A percentile compares a stretch with the other conserved stretches of the same genome.
Evolutionary conservation across 30 jellyfish, hydroid and myxozoan species (phyloP).

Genomic region (Mastigias papua): DNA sequence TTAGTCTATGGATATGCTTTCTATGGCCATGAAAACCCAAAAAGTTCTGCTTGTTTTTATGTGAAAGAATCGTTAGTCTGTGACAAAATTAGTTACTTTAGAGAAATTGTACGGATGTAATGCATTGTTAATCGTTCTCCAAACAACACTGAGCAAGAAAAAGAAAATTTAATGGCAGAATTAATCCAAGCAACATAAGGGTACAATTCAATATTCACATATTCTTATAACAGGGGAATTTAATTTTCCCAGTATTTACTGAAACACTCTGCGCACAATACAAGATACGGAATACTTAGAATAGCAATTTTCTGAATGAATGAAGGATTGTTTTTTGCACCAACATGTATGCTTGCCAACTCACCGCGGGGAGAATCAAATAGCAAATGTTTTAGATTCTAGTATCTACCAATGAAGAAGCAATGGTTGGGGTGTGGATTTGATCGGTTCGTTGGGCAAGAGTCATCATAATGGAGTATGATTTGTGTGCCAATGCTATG

Average conservation of each 20-base stretch:
- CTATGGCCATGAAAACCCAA: neutral
- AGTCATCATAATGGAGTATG: slow-evolving; percentile 44
- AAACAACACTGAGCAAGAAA: slow-evolving; percentile 30
- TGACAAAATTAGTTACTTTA: neutral
- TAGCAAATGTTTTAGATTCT: slow-evolving; percentile 20
- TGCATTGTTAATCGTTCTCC: slow-evolving; percentile 36
- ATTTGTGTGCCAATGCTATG: slow-evolving; percentile 42
- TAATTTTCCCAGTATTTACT: slow-evolving; percentile 35
- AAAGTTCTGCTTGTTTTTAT: neutral
- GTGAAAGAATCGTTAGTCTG: neutral
- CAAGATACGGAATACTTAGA: slow-evolving; percentile 15
- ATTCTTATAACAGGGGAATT: slow-evolving; percentile 42
- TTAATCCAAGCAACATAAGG: neutral
- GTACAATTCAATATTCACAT: neutral
- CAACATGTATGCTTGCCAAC: slow-evolving; percentile 37
- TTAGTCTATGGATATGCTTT: neutral
- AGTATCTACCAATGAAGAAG: slow-evolving; percentile 26
- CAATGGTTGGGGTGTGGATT: slow-evolving; percentile 4
- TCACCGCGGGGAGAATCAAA: slow-evolving; percentile 26
- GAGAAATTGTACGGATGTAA: neutral
- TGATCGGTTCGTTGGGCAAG: slow-evolving; percentile 27
- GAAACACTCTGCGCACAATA: slow-evolving; percentile 30
- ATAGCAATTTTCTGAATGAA: slow-evolving; percentile 27
- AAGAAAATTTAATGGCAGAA: slow-evolving; percentile 10
- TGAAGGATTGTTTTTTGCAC: slow-evolving; percentile 5